phyloP scores from a whole-genome alignment of 2,797 vertebrate genomes.

The Atherinosoma microstoma region DNA sequence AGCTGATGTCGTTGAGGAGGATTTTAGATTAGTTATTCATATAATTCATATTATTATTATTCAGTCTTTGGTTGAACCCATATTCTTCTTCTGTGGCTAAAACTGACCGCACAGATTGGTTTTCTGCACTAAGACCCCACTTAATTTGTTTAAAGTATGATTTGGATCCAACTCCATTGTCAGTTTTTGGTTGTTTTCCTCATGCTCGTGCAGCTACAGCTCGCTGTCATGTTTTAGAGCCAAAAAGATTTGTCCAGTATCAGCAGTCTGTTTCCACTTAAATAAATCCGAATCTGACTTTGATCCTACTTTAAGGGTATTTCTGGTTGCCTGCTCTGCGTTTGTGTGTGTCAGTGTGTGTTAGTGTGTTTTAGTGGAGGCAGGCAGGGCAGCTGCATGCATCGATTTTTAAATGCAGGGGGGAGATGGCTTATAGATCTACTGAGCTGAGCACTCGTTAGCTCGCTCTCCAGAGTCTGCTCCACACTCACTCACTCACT shows the following conservation, averaged over 20 bases:
- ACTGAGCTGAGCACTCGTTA: conserved; percentile 76
- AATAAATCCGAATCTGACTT: not conserved
- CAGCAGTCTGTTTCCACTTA: conserved; percentile 4
- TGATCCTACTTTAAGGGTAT: conserved; percentile 2
- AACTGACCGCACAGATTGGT: not conserved
- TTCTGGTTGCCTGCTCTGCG: not conserved
- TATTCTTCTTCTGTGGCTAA: conserved; percentile 16
- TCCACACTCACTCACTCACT: not conserved
- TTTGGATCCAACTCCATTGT: not conserved
- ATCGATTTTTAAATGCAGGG: conserved; percentile 86
- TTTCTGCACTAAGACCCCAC: not conserved
- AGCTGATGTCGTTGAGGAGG: conserved; percentile 26
- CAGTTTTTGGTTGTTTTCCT: not conserved
- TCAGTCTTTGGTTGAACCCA: conserved; percentile 12
- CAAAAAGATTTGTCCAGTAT: not conserved
- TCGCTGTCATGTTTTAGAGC: not conserved
- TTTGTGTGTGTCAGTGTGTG: conserved; percentile 6
- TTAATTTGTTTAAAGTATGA: not conserved
- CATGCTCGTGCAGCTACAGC: not conserved
- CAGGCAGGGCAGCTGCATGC: conserved; percentile 58
- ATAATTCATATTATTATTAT: conserved; percentile 3
- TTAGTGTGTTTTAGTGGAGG: conserved; percentile 22
- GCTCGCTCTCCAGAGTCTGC: conserved; percentile 58
- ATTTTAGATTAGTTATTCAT: conserved; percentile 1
- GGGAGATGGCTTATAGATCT: conserved; percentile 79